Conservation (phyloP, 1,140 invertebrate genomes). For the Drosophila pseudoananassae region DNA sequence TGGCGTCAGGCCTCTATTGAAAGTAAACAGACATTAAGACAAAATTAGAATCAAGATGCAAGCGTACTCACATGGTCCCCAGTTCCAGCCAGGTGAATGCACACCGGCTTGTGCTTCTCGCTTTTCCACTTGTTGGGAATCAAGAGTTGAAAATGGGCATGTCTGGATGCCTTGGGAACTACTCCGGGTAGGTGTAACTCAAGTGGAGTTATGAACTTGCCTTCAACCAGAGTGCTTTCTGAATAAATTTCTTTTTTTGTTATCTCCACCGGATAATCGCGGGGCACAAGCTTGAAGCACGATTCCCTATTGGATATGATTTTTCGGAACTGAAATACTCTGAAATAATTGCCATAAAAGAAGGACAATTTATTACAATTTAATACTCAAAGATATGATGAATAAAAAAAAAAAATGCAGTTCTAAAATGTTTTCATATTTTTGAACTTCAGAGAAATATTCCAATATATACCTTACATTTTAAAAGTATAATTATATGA, state of each 20-base stretch:
- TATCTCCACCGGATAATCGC: conserved; percentile 94
- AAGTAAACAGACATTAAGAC: conserved; percentile 37
- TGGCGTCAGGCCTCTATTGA: conserved; percentile 31
- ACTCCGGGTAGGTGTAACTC: conserved; percentile 92
- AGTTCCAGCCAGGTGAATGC: conserved; percentile 97
- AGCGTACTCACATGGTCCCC: conserved; percentile 96
- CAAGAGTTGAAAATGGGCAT: conserved; percentile 93
- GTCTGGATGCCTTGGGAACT: conserved; percentile 92
- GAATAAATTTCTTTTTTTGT: conserved; percentile 93
- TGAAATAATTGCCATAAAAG: conserved; percentile 78
- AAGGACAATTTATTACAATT: conserved; percentile 8
- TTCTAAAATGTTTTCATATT: background rate
- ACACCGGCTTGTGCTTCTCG: conserved; percentile 91
- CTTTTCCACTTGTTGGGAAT: conserved; percentile 92
- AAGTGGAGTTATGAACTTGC: conserved; percentile 95
- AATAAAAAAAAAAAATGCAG: no score
- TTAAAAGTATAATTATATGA: background rate
- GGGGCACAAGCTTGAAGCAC: conserved; percentile 92
- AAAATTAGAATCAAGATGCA: background rate
- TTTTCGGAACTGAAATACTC: conserved; percentile 96
- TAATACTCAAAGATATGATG: background rate
- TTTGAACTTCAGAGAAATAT: conserved; percentile 18
- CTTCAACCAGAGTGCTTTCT: conserved; percentile 92
- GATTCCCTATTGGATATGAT: conserved; percentile 92
- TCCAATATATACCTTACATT: background rate